These are phyloP conservation scores for Sebastes reedi DNA, from an alignment of 2,797 vertebrate genomes.

Conservation along the genomic window DNA sequence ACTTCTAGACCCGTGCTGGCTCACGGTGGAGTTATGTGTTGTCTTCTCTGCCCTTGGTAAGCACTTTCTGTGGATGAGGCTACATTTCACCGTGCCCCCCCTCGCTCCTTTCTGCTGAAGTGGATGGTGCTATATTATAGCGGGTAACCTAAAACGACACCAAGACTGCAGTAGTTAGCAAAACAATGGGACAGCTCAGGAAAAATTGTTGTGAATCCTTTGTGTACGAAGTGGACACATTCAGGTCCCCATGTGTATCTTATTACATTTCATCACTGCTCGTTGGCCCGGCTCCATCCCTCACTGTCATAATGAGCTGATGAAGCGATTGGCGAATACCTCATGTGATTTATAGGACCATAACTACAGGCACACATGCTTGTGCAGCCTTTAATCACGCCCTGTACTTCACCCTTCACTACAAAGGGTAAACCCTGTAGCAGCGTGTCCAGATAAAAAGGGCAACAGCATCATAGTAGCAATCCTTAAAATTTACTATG, in stretches of 20 bases:
- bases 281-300: background rate
- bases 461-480: background rate
- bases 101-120: constrained; percentile 70
- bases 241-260: constrained; percentile 21
- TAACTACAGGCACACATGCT: background rate
- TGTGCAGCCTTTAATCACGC: background rate
- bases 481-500: constrained; percentile 10
- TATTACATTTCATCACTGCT: constrained; percentile 25
- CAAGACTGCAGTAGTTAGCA: constrained; percentile 71
- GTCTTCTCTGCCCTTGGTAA: constrained; percentile 68
- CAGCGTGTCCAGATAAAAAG: background rate
- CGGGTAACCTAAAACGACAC: constrained; percentile 76
- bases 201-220: constrained; percentile 28
- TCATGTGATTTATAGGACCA: constrained; percentile 36
- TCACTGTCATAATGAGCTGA: constrained; percentile 38
- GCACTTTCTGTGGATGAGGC: constrained; percentile 67
- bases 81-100: constrained; percentile 68
- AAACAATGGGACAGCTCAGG: constrained; percentile 55
- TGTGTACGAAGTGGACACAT: constrained; percentile 8
- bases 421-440: constrained; percentile 1
- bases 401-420: background rate
- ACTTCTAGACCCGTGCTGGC: background rate
- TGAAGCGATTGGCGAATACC: constrained; percentile 27
- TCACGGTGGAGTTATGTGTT: constrained; percentile 55
- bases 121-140: constrained; percentile 65